phyloP scores from a whole-genome alignment of 2,888 invertebrate species.

The Andrena minutula region DNA sequence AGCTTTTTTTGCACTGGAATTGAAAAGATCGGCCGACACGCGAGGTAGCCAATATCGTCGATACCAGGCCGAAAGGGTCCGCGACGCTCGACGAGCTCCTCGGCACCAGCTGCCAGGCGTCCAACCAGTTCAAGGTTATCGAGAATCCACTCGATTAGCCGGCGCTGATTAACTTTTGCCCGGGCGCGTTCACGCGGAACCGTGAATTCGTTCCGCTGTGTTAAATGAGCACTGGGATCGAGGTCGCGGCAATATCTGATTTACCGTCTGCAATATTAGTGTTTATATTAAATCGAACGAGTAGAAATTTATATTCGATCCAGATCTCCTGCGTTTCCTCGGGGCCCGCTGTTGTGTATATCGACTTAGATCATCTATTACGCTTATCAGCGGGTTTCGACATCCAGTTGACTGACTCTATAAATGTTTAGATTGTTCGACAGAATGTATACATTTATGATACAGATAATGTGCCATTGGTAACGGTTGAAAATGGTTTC shows the following conservation, averaged over 20 bases:
- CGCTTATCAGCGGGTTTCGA: no score
- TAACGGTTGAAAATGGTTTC: no score
- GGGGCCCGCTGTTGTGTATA: no score
- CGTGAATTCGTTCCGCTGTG: conserved; percentile 42
- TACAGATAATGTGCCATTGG: no score
- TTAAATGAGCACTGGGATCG: conserved; percentile 19
- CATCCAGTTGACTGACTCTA: no score
- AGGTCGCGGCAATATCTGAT: background rate
- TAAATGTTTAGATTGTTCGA: no score
- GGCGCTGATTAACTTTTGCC: conserved; percentile 39
- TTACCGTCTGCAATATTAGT: background rate
- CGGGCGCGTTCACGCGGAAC: conserved; percentile 31
- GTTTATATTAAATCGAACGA: no score
- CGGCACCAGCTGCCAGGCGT: conserved; percentile 17
- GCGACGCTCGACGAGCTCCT: conserved; percentile 7
- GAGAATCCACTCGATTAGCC: conserved; percentile 36
- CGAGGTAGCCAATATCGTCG: conserved; percentile 37
- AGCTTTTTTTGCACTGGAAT: conserved; percentile 21
- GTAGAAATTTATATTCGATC: no score
- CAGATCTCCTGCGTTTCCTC: no score
- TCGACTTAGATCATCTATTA: no score
- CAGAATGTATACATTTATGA: no score
- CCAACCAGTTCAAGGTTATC: conserved; percentile 42
- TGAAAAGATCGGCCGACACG: conserved; percentile 36
- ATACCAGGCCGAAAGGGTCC: conserved; percentile 31